Base-by-base conservation (phyloP, 30 jellyfish, hydroid and myxozoan genomes). In the Clytia hemisphaerica region DNA sequence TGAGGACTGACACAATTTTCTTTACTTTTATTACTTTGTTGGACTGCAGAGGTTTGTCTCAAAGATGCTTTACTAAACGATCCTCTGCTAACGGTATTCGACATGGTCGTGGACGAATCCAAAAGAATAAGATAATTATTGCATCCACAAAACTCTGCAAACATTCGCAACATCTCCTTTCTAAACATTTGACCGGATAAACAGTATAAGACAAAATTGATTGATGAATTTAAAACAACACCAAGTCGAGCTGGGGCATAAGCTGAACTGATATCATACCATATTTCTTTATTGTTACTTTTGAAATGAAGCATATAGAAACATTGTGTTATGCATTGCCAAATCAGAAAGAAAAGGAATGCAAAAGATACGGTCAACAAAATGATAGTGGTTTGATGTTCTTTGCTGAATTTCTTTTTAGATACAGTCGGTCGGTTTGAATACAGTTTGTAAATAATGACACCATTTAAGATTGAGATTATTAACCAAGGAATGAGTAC, bases 251-350 rank as follows among this genome's bases (percentile, higher is more conserved):
- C 95, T 45, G 71, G 72, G 3, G 64, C 92, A 49, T 37, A 83
- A 10, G 95, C 77, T 12, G 49, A 71, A 15, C 58, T 70, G 6
- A 83, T 82, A 49, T 45, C 32, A 69, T 21, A 40, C 93, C 88
- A 77, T 34, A 18, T 63, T 29, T 34, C 48, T 14, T 40, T 55
- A 3, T 34, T 49, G 48, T 24, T 47, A 18, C 37, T 38, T 9
- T 45, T 75, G 25, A 16, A 63, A 5, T 76, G 61, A 2, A 73
- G 80, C 96, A 85, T 85, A 57, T 28, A 85, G 60, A 85, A 78
- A 51, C 96, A 85, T 44, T 85, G 96, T 6, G 93, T 78, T 57
- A 85, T 48, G 60, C 96, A 85, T 59, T 85, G 96, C 96, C 96
- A 85, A 1, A 88, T 80, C 28, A 85, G 85, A 32, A 85, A 73